Conservation (phyloP, 1,140 invertebrate genomes). For the Drosophila willistoni region DNA sequence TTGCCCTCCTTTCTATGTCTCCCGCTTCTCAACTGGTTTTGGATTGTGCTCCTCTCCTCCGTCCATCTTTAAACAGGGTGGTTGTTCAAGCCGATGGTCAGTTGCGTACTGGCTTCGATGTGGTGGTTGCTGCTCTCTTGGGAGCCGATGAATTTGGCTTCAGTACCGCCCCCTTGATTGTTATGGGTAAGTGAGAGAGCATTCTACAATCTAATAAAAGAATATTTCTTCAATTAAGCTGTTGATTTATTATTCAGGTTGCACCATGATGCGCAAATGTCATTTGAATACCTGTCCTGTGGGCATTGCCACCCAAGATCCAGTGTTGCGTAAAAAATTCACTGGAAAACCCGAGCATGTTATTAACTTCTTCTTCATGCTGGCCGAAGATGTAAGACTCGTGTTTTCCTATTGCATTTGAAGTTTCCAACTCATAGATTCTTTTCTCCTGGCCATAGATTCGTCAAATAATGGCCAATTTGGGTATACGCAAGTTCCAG, state of each 20-base stretch:
- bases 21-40: slow-evolving; percentile 38
- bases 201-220: not conserved
- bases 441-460: slow-evolving; percentile 84
- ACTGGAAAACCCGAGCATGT: slow-evolving; percentile 98
- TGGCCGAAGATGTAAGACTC: slow-evolving; percentile 95
- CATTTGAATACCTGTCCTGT: slow-evolving; percentile 99
- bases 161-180: slow-evolving; percentile 98
- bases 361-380: slow-evolving; percentile 98
- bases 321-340: slow-evolving; percentile 97
- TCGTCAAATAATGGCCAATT: slow-evolving; percentile 93
- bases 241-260: slow-evolving; percentile 85
- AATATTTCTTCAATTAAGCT: too few relatives aligned
- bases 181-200: slow-evolving; percentile 86
- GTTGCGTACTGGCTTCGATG: slow-evolving; percentile 96
- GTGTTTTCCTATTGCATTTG: too few relatives aligned
- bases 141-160: slow-evolving; percentile 99
- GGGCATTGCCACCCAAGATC: slow-evolving; percentile 99
- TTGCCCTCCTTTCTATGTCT: slow-evolving; percentile 77
- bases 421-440: not conserved
- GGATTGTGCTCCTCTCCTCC: not conserved
- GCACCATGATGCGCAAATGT: slow-evolving; percentile 99
- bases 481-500: slow-evolving; percentile 95
- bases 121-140: slow-evolving; percentile 96
- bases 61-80: slow-evolving; percentile 85
- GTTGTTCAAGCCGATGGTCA: slow-evolving; percentile 98